Conservation (phyloP, 2,888 invertebrate species). For the Liopterus haemorrhoidalis region DNA sequence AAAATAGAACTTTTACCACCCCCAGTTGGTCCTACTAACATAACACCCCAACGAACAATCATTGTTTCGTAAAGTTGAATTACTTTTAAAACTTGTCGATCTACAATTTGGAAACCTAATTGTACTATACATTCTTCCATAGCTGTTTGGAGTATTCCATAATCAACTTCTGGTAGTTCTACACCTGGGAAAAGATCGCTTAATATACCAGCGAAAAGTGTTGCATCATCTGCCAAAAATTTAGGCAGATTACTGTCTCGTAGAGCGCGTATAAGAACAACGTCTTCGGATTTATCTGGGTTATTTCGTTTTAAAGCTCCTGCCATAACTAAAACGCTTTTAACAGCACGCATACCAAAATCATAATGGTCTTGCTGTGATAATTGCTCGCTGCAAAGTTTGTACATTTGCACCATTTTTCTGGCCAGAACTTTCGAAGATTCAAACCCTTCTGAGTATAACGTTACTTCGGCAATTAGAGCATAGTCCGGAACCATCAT, state of each 20-base stretch:
- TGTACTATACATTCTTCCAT: conserved; percentile 52
- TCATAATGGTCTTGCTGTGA: conserved; percentile 91
- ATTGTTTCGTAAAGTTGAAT: conserved; percentile 87
- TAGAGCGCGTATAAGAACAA: conserved; percentile 75
- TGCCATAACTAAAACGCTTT: conserved; percentile 89
- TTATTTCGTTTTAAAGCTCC: conserved; percentile 79
- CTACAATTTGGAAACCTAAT: conserved; percentile 61
- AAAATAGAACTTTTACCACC: conserved; percentile 78
- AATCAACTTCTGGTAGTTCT: conserved; percentile 70
- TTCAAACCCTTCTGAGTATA: conserved; percentile 91
- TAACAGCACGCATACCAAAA: conserved; percentile 90
- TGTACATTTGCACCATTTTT: conserved; percentile 92
- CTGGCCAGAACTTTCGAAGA: conserved; percentile 79
- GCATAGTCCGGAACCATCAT: conserved; percentile 94
- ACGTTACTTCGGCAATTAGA: conserved; percentile 81
- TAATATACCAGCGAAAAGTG: conserved; percentile 77
- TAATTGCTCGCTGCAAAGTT: conserved; percentile 82
- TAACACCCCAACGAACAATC: conserved; percentile 87
- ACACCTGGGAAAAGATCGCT: conserved; percentile 87
- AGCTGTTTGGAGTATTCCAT: conserved; percentile 66
- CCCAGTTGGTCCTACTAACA: conserved; percentile 87
- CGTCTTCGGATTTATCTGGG: conserved; percentile 78
- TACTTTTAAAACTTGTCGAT: conserved; percentile 63
- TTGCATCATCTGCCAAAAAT: conserved; percentile 77
- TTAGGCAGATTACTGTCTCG: conserved; percentile 88